phyloP scores from a whole-genome alignment of 1,140 invertebrate species.

The Drosophila ogumai region DNA sequence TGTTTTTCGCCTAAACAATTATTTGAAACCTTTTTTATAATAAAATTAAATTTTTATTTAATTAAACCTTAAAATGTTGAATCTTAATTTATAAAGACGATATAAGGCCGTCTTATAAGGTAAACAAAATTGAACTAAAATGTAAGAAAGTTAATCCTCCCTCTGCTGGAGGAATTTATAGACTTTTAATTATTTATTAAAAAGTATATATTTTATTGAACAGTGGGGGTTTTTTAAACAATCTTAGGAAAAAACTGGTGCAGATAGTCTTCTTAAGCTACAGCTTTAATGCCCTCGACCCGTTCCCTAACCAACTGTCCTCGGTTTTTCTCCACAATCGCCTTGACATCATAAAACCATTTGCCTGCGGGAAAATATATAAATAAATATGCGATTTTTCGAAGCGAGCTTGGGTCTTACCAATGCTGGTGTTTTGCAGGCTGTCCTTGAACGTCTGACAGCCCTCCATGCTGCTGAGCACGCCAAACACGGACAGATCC shows the following conservation, averaged over 20 bases:
- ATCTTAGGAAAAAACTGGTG: constrained; percentile 45
- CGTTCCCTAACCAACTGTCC: constrained; percentile 81
- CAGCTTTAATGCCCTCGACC: constrained; percentile 45
- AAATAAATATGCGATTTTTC: not conserved
- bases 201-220: constrained; percentile 48
- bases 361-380: constrained; percentile 46
- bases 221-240: constrained; percentile 30
- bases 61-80: too few relatives aligned
- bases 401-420: not conserved
- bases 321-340: constrained; percentile 85
- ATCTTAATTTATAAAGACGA: too few relatives aligned
- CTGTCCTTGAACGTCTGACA: constrained; percentile 96
- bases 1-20: too few relatives aligned
- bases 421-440: constrained; percentile 89
- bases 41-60: too few relatives aligned
- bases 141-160: too few relatives aligned
- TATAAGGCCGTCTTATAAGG: too few relatives aligned
- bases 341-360: constrained; percentile 87
- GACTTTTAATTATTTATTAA: not conserved
- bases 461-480: constrained; percentile 97
- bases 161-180: not conserved
- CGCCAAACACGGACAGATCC: constrained; percentile 97
- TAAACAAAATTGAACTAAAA: too few relatives aligned
- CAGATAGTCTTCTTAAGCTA: constrained; percentile 23
- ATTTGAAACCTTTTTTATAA: too few relatives aligned